Base-by-base conservation (phyloP, 2,888 invertebrate genomes). In the Gryllus longicercus region DNA sequence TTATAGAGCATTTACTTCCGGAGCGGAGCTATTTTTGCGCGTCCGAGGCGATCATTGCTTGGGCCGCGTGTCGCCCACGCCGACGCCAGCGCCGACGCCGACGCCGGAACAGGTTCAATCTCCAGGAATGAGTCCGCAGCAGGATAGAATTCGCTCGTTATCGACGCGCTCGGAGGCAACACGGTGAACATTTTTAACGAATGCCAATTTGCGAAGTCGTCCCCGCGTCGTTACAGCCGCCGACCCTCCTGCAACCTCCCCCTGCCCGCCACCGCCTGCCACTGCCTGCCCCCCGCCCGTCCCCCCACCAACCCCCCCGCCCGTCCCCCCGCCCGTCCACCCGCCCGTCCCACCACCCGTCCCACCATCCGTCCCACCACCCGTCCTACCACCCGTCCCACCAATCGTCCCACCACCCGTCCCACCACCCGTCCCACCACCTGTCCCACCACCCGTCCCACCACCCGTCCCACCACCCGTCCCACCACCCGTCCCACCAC, bases 111-210 rank as follows among this genome's bases (percentile, higher is more conserved):
- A 63, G n/a, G 63, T 63, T 63, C 63, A 63, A n/a, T 63, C 63
- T 63, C 63, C 16, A 63, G n/a, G 63, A 18, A 63, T n/a, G 63
- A 63, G 63, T 63, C 63, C 63, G n/a, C 63, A n/a, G 63, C 16
- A 63, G 63, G 63, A 63, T 63, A 63, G 63, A 63, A 63, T 63
- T 63, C 63, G 63, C 63, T 63, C 63, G 63, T 63, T 63, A 63
- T n/a, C n/a, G 4, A 14, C 63, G 63, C 63, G 14, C 63, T 4
- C 63, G n/a, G 63, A 63, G 63, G 63, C 14, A 63, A 14, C 63
- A 63, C 63, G n/a, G 16, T 63, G 63, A 63, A 63, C 63, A 63
- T 63, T 63, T 63, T 63, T 63, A 63, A 63, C 63, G 63, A 63
- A 63, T 63, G 63, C 63, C 63, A 63, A 63, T 63, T 63, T 63